Evolutionary conservation across 2,888 invertebrate species (phyloP).

Genomic region (Plutella xylostella): DNA sequence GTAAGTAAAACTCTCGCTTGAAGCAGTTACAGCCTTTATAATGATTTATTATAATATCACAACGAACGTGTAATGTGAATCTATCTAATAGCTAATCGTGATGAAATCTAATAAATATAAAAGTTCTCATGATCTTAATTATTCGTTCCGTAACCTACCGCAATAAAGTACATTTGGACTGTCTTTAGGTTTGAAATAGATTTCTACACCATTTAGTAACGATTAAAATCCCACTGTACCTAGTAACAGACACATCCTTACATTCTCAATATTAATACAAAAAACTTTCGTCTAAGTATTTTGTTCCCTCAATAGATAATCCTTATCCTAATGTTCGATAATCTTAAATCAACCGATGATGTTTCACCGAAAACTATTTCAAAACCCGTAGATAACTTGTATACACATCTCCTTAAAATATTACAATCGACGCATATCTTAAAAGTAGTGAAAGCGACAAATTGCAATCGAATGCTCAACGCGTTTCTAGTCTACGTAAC

Average conservation of each 20-base stretch:
- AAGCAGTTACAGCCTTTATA: slow-evolving; percentile 3
- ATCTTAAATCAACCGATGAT: slow-evolving; percentile 10
- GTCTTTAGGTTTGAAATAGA: slow-evolving; percentile 58
- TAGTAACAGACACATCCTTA: too few species aligned
- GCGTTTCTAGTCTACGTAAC: not conserved
- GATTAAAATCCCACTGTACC: too few species aligned
- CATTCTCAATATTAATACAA: too few species aligned
- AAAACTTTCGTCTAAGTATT: slow-evolving; percentile 21
- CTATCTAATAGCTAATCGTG: slow-evolving; percentile 32
- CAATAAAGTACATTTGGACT: slow-evolving; percentile 49
- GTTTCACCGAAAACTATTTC: slow-evolving; percentile 38
- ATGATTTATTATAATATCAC: slow-evolving; percentile 3
- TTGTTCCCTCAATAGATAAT: slow-evolving; percentile 53
- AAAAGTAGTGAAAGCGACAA: not conserved
- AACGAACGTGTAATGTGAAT: not conserved
- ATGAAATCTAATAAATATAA: slow-evolving; percentile 39
- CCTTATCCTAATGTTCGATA: slow-evolving; percentile 38
- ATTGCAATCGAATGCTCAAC: not conserved
- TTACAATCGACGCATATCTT: not conserved
- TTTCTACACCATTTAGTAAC: slow-evolving; percentile 21
- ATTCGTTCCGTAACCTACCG: slow-evolving; percentile 24
- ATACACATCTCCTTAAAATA: slow-evolving; percentile 8
- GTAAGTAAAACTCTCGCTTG: not conserved
- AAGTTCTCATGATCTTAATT: too few species aligned
- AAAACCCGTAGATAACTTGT: slow-evolving; percentile 52